These are phyloP conservation scores for Leptinotarsa texana DNA, from an alignment of 1,140 invertebrate genomes.

Conservation along the genomic window DNA sequence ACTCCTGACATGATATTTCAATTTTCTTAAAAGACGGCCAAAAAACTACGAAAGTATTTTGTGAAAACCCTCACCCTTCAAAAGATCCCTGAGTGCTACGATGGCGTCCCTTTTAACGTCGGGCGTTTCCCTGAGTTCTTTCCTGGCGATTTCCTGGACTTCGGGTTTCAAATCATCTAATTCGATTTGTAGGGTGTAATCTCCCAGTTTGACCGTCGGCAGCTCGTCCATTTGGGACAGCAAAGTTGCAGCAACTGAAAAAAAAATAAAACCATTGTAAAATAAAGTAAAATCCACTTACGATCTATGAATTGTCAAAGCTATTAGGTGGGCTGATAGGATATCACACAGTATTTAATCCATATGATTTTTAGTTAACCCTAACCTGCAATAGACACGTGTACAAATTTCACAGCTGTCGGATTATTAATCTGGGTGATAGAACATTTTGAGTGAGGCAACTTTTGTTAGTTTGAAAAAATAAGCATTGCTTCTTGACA, in stretches of 20 bases:
- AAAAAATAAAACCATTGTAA: background rate
- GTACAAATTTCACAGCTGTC: background rate
- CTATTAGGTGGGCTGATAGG: background rate
- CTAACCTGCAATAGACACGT: background rate
- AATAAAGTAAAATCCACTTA: background rate
- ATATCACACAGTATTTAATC: no score
- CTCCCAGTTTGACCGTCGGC: slow-evolving; percentile 69
- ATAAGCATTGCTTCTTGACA: no score
- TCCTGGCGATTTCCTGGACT: slow-evolving; percentile 69
- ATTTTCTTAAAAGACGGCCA: no score
- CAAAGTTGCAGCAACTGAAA: slow-evolving; percentile 61
- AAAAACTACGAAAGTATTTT: no score
- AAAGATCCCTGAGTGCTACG: slow-evolving; percentile 64
- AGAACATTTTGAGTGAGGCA: no score
- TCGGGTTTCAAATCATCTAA: slow-evolving; percentile 64
- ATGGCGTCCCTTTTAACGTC: slow-evolving; percentile 68
- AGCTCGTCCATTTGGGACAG: slow-evolving; percentile 68
- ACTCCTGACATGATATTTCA: no score
- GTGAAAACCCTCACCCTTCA: slow-evolving; percentile 62
- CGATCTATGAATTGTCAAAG: background rate
- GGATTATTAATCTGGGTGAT: no score
- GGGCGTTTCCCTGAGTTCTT: slow-evolving; percentile 73
- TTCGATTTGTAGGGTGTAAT: slow-evolving; percentile 71
- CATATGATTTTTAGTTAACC: no score
- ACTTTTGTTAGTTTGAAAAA: no score